Base-by-base conservation (phyloP, 1,140 invertebrate species). In the Rhopalosiphum padi region DNA sequence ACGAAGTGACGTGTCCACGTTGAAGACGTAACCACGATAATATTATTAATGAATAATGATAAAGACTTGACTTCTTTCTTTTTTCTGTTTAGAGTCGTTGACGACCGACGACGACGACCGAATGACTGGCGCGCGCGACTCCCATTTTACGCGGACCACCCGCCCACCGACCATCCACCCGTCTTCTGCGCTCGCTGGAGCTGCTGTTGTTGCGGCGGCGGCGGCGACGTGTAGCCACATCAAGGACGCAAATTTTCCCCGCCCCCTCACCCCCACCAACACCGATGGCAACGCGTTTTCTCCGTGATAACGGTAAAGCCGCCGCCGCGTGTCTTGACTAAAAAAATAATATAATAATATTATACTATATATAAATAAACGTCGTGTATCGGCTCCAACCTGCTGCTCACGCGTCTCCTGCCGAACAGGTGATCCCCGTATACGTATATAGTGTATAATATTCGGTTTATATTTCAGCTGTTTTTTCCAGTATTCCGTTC, bases 161-260 rank as follows among this genome's bases (percentile, higher is more conserved):
- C 37, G 3, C 35, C 41, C 83, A 8, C 82, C 35, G 5, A 23
- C 18, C 35, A 4, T 23, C 82, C 83, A 11, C 83, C 41, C 85
- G 41, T 46, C 85, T n/a, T 77, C 15, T n/a, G 18, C 60, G 60
- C 60, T 15, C 85, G 41, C 85, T 46, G 48, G 48, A 46, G 43
- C 7, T 9, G 86, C 11, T 15, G 85, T 46, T n/a, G 41, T 85
- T 37, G 30, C 85, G 85, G 30, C 88, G 88, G 37, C 85, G 85
- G 30, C 88, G 88, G 37, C 89, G 89, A 68, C 55, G 89, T 90
- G 89, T 68, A 35, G 89, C 89, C 89, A 90, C 89, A 90, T 90
- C 89, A 60, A 90, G 89, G 89, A 90, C 89, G 53, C 89, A 25
- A 90, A 90, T 90, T 90, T 90, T 60, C 88, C 89, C 89, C 55